Percentiles rank a stretch among this genome's conserved stretches.
Evolutionary conservation across 1,140 invertebrate species (phyloP).

Genomic region (Drosophila murphyi): DNA sequence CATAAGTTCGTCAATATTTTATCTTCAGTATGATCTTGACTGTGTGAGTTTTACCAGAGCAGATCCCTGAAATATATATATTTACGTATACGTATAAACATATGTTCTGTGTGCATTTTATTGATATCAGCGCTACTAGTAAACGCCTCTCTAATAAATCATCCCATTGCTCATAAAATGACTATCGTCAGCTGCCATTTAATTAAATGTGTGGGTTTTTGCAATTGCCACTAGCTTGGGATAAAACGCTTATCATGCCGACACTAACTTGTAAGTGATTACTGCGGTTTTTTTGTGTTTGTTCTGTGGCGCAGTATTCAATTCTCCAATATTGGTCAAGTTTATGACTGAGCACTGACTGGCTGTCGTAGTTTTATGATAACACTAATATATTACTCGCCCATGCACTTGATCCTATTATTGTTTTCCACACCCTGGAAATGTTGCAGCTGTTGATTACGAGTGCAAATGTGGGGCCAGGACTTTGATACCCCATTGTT

Average conservation of each 20-base stretch:
- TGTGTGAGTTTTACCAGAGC: neutral
- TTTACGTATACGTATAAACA: too few species aligned
- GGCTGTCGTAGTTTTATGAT: slow-evolving; percentile 38
- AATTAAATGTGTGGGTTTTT: slow-evolving; percentile 1
- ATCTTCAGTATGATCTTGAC: neutral
- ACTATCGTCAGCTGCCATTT: neutral
- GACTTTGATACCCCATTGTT: neutral
- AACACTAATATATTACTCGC: slow-evolving; percentile 34
- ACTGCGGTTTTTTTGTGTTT: slow-evolving; percentile 18
- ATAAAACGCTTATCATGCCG: slow-evolving; percentile 12
- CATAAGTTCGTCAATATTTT: neutral
- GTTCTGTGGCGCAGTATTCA: slow-evolving; percentile 24
- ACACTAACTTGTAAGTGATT: neutral
- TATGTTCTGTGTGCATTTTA: neutral
- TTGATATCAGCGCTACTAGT: neutral
- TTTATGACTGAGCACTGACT: slow-evolving; percentile 27
- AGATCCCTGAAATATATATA: neutral
- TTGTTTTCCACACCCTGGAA: slow-evolving; percentile 16
- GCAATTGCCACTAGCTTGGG: neutral
- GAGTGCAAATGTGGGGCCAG: neutral
- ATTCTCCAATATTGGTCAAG: slow-evolving; percentile 65
- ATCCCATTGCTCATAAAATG: neutral
- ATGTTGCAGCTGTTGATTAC: slow-evolving; percentile 12
- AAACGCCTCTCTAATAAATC: neutral
- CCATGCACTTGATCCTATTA: slow-evolving; percentile 32